Evolutionary conservation across 2,113 vertebrate species (phyloP).

Genomic region (Microcebus lehilahytsara): DNA sequence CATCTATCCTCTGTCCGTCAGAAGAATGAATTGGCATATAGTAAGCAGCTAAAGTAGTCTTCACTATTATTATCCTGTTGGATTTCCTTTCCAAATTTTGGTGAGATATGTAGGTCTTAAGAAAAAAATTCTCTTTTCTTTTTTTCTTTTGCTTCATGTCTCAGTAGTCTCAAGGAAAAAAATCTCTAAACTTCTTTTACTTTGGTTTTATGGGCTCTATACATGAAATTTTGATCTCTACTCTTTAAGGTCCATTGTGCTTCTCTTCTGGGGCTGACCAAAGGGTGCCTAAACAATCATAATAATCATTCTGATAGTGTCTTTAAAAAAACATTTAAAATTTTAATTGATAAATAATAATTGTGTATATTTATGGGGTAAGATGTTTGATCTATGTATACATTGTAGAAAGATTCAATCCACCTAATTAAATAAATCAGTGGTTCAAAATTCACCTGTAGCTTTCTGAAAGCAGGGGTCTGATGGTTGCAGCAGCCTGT

Average conservation of each 20-base stretch:
- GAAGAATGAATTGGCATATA: neutral
- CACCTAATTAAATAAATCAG: neutral
- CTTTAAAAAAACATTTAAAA: neutral
- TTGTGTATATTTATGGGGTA: neutral
- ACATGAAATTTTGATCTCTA: neutral
- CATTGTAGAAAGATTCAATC: neutral
- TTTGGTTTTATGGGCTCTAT: neutral
- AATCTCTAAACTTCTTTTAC: neutral
- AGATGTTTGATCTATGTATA: neutral
- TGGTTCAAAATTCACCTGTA: neutral
- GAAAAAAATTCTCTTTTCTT: neutral
- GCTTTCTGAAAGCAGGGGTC: neutral
- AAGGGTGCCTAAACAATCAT: neutral
- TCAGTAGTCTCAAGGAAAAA: neutral
- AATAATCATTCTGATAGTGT: neutral
- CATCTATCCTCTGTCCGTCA: neutral
- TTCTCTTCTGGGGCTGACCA: neutral
- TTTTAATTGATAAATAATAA: neutral
- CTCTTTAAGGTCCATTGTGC: neutral
- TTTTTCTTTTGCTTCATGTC: too few species aligned
- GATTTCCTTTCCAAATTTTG: neutral
- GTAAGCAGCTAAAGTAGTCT: neutral
- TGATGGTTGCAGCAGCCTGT: neutral
- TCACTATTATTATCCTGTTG: neutral
- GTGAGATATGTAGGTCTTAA: neutral